Base-by-base conservation (phyloP, 2,113 vertebrate genomes). In the Lophura nycthemera region DNA sequence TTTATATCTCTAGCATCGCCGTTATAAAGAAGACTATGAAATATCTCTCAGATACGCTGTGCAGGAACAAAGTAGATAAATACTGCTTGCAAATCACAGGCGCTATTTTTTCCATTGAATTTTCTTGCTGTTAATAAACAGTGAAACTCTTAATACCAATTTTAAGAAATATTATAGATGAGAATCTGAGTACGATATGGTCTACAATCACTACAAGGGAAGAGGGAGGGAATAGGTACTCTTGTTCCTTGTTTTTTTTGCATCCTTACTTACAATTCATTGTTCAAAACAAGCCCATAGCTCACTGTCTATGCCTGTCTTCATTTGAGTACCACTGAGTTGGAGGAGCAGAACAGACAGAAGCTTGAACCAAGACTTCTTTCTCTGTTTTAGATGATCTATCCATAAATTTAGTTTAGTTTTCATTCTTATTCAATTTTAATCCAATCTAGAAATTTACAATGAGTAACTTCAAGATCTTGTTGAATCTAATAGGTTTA, bases 1-100 rank as follows among this genome's bases (percentile, higher is more conserved):
- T 96, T 96, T 96, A 50, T 96, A 94, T 96, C 92, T 90, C 81
- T 71, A 81, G 71, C 89, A 90, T 95, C 92, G 22, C 92, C 47
- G 87, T 93, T 96, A 87, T 50, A 89, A 92, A 85, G 75, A 93
- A 20, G 85, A 71, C 64, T 57, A 34, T 92, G 88, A 96, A 95
- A 96, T 92, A 96, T 90, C 36, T 90, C 80, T 78, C 48, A 88
- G 92, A 93, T 94, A 67, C 36, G 38, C 83, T 90, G 42, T 65
- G 56, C 84, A 78, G 69, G 83, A 94, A 67, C 72, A 90, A 84
- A 88, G 73, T 54, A 89, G 74, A 94, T 78, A 94, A 95, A 95
- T 89, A 90, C 34, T 85, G 38, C 70, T 65, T 84, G 78, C 36
- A 95, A 88, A 86, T 90, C 80, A 29, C 54, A 82, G 48, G 25